Evolutionary conservation across 2,888 invertebrate genomes (phyloP), one percentile per base, ranked within the genome.

Genomic region (Agapetus fuscipes): DNA sequence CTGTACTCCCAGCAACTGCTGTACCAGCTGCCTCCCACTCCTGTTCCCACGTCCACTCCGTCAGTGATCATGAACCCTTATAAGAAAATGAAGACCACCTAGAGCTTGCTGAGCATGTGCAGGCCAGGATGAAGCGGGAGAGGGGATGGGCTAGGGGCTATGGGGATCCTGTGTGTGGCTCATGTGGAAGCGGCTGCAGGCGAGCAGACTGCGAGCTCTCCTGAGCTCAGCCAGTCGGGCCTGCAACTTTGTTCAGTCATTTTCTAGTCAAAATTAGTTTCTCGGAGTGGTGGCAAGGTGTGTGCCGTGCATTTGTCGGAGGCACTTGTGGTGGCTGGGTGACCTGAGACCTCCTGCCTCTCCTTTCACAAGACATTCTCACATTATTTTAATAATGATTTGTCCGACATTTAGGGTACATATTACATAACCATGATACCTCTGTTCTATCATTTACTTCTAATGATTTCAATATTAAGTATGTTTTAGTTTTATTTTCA

Each of bases 11-110:
- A 67, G 56, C 62, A 60, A 56, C 60, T 64, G 62, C 64, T 66
- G 68, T 69, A 65, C 61, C 65, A 62, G 58, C 62, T 63, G 66
- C 60, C 65, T 38, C 64, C 66, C 39, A 61, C 64, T 44, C 60
- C 61, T 17, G 58, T 60, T 43, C 59, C 63, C 45, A 62, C 65
- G 43, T 61, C 63, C 44, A 37, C 47, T n/a, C 16, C 41, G 12
- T 36, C 46, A 11, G 64, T 63, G 33, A 35, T 44, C 5, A 72
- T 84, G 59, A 87, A 87, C 61, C 89, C 89, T 41, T 88, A 85
- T 67, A 89, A 89, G 69, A 88, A 88, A 71, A 82, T 88, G 80
- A 88, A 88, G 72, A 88, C 88, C 55, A 86, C 82, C 59, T 83
- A 82, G 71, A 17, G 35, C 17, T 10, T 9, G 26, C 16, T 7